A percentile compares a stretch with the other conserved stretches of the same genome.
These are phyloP conservation scores for Oreotragus oreotragus DNA, from an alignment of 2,113 vertebrate species.

Conservation along the genomic window DNA sequence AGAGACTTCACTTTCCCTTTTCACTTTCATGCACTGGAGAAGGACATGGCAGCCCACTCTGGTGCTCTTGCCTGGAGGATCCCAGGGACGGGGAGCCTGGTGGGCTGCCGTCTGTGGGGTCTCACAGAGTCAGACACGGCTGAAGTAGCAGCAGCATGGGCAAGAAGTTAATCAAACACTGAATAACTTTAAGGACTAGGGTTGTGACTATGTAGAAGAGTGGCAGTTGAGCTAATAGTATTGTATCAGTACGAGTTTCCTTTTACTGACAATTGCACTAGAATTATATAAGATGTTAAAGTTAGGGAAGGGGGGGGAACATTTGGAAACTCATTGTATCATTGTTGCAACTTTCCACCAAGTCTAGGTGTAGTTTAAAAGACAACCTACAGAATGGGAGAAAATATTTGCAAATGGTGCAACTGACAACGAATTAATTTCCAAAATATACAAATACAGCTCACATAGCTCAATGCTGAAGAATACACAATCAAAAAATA, in stretches of 20 bases:
- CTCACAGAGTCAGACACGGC: rapidly evolving
- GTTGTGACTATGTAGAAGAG: neutral
- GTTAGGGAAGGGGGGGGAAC: neutral
- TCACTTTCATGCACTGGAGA: no score
- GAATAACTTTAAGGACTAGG: neutral
- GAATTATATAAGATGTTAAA: neutral
- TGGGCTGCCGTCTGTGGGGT: no score
- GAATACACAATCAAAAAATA: neutral
- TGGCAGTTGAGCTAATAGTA: neutral
- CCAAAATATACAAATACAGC: neutral
- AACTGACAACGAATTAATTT: neutral
- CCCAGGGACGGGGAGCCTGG: no score
- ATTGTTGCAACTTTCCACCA: neutral
- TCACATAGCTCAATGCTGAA: neutral
- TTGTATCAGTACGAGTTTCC: neutral
- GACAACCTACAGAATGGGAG: neutral
- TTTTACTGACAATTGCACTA: neutral
- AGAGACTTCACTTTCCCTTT: no score
- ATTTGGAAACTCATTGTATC: neutral
- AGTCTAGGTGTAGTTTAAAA: neutral
- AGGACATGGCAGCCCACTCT: no score
- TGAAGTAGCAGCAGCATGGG: neutral
- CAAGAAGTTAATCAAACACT: neutral
- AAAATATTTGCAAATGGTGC: neutral
- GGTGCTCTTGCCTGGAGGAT: no score